Evolutionary conservation across 2,888 invertebrate genomes (phyloP), one percentile per base, ranked within the genome.

Genomic region (Cinara cedri): DNA sequence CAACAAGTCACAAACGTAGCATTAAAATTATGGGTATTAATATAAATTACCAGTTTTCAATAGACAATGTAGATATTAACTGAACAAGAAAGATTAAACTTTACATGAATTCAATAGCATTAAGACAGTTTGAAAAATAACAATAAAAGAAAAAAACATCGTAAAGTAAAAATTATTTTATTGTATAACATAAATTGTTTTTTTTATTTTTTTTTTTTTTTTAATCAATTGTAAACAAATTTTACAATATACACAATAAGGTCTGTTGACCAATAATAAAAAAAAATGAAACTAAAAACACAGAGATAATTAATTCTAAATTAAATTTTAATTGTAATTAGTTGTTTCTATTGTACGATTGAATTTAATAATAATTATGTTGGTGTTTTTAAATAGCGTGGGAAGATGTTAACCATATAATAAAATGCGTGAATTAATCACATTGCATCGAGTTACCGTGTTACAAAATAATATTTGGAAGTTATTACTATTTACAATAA

Each of bases 401-500:
- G n/a, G 65, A 75, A 74, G 63, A 42, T 54, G n/a, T 63, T 74
- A 51, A 54, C 42, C 11, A 3, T 42, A 63, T n/a, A 60, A 46
- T 3, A 72, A 74, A 63, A 46, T 19, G 62, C 54, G 11, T 51
- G 16, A 63, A 74, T 44, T n/a, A 65, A 63, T 65, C 4, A 42
- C 42, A 54, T 42, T 6, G n/a, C 51, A 54, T 68, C 13, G 51
- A 54, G 54, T 65, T 75, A 75, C 44, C 54, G 3, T 75, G 54
- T 65, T 65, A 65, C 14, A 74, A 57, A 21, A 54, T 62, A 51
- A 4, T 46, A 62, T 42, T 54, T 49, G 21, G 16, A 65, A n/a
- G 8, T 75, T 63, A 62, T 72, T 34, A 44, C 74, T 75, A 75
- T 75, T 16, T 75, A 75, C 74, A 75, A 75, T 74, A 65, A 54